Evolutionary conservation across 30 jellyfish, hydroid and myxozoan species (phyloP).

Genomic region (Chrysaora quinquecirrha): DNA sequence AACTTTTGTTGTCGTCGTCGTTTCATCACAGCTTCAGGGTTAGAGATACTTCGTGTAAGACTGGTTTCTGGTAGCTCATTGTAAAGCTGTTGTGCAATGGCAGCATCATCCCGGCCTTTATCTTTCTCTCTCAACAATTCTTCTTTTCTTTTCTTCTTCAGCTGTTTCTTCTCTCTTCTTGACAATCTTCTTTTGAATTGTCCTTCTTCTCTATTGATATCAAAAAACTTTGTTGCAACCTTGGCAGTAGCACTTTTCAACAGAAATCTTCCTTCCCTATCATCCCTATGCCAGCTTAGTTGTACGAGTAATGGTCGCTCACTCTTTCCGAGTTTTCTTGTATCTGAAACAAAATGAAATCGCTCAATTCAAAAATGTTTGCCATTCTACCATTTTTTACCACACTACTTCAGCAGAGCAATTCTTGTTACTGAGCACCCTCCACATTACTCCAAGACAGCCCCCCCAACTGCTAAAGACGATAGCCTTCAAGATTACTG

Average conservation of each 20-base stretch:
- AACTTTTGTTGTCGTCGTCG: slow-evolving; percentile 94
- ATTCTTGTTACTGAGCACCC: too few species aligned
- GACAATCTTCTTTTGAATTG: slow-evolving; percentile 89
- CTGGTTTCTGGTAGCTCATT: slow-evolving; percentile 91
- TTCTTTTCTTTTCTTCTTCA: slow-evolving; percentile 83
- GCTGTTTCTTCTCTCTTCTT: slow-evolving; percentile 84
- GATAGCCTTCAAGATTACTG: too few species aligned
- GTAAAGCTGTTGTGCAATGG: slow-evolving; percentile 77
- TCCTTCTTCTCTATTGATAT: slow-evolving; percentile 79
- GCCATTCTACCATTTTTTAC: too few species aligned
- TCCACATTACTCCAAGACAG: too few species aligned
- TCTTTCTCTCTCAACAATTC: slow-evolving; percentile 44
- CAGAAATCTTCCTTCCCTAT: slow-evolving; percentile 96
- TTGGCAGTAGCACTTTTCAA: slow-evolving; percentile 88
- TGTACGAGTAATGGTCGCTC: slow-evolving; percentile 92
- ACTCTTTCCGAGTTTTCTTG: slow-evolving; percentile 71
- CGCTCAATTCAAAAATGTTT: too few species aligned
- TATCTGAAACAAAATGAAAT: slow-evolving; percentile 23
- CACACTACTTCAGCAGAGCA: too few species aligned
- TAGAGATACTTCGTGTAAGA: slow-evolving; percentile 87
- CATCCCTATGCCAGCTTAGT: slow-evolving; percentile 96
- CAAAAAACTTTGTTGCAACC: slow-evolving; percentile 75
- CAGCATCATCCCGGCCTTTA: slow-evolving; percentile 57
- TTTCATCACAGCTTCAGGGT: slow-evolving; percentile 96
- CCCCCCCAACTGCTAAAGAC: too few species aligned